Conservation (phyloP, 35 echinoderm and acorn worm species). For the Amphiura filiformis region DNA sequence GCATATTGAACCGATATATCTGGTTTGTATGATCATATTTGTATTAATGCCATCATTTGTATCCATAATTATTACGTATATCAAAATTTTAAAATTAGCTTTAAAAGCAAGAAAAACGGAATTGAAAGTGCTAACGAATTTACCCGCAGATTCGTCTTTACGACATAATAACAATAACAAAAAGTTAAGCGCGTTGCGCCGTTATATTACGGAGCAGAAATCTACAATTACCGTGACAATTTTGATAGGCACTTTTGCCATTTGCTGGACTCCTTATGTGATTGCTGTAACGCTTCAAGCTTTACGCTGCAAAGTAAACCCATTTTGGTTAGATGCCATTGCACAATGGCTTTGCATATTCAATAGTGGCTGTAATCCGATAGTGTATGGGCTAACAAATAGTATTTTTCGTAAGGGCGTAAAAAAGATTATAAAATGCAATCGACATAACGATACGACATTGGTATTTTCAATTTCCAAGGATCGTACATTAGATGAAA, state of each 20-base stretch:
- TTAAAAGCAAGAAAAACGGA: slow-evolving; percentile 1
- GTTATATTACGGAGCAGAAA: not conserved
- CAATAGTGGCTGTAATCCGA: slow-evolving; percentile 24
- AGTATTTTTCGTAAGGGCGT: slow-evolving; percentile 5
- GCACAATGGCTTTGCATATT: slow-evolving; percentile 34
- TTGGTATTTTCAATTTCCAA: too few relatives aligned
- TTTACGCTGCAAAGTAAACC: not conserved
- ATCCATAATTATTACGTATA: not conserved
- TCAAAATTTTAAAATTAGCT: slow-evolving; percentile 21
- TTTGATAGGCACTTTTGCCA: slow-evolving; percentile 13
- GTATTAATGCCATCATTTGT: slow-evolving; percentile 13
- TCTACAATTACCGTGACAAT: slow-evolving; percentile 18
- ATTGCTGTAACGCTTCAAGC: not conserved
- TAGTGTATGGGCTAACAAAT: slow-evolving; percentile 25
- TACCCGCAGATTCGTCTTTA: not conserved
- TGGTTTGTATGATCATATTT: not conserved
- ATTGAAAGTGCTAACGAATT: not conserved
- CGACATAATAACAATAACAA: not conserved
- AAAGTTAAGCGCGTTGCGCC: not conserved
- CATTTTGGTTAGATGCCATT: slow-evolving; percentile 8
- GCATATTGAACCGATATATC: slow-evolving; percentile 11
- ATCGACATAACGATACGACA: too few relatives aligned
- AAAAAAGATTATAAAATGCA: too few relatives aligned
- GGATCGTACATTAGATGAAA: too few relatives aligned
- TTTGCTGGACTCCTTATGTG: slow-evolving; percentile 35